Base-by-base conservation (phyloP, 23 tunicate species). In the Trididemnum nubilum region DNA sequence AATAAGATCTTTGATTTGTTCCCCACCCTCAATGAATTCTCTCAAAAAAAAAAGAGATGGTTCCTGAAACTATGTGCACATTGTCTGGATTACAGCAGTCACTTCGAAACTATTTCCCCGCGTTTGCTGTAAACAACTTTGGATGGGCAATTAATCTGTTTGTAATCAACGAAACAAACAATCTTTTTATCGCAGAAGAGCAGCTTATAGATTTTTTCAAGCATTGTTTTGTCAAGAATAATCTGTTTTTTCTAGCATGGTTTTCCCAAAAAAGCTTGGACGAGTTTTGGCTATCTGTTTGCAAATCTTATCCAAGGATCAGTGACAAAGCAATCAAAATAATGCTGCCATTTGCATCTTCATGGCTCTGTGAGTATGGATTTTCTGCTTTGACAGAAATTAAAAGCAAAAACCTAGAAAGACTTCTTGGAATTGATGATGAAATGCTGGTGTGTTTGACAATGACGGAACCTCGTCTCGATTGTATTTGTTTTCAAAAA, bases 181-280 rank as follows among this genome's bases (percentile, higher is more conserved):
- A 76, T 35, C 66, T 76, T 85, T 85, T 77, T 76, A 35, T 77
- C 63, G 83, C 63, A 85, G 89, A 76, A 74, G 88, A 82, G 82
- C 89, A 77, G 89, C 89, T 85, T 66, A 85, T 85, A 1, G 89
- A 85, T 76, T 85, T 85, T 40, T 83, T n/a, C n/a, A n/a, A n/a
- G n/a, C n/a, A n/a, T n/a, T n/a, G n/a, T n/a, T n/a, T n/a, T n/a
- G n/a, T n/a, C n/a, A n/a, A 83, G 64, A 76, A 85, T 35, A 83
- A 77, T 77, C 89, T 29, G 76, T 85, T 63, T 85, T 77, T 85
- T 77, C 81, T 76, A 76, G 39, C 82, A 66, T 40, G 40, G 89
- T 77, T 85, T 76, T 76, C 89, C 76, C 81, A 84, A 74, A 73
- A 57, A 24, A 84, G 39, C 77, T 57, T 85, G 57, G 78, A 54